A percentile compares a stretch with the other conserved stretches of the same genome.
These are phyloP conservation scores for Periparus ater DNA, from an alignment of 2,797 vertebrate species.

Conservation along the genomic window DNA sequence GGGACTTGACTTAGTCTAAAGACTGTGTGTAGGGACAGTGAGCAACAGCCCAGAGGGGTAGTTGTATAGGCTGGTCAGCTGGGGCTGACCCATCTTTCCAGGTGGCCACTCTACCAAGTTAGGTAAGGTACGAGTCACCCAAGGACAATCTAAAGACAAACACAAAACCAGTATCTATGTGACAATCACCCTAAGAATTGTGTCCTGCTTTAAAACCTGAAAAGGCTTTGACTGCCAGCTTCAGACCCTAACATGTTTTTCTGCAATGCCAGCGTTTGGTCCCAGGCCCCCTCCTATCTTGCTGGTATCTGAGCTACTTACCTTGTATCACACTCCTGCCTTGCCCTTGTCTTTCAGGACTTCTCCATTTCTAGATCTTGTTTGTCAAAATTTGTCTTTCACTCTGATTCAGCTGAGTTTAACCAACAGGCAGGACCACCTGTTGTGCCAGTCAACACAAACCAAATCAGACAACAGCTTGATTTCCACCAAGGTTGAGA, in stretches of 20 bases:
- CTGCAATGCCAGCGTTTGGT: not conserved
- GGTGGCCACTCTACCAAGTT: not conserved
- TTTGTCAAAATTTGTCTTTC: not conserved
- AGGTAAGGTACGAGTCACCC: not conserved
- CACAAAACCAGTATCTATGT: not conserved
- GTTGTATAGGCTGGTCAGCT: not conserved
- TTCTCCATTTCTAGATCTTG: not conserved
- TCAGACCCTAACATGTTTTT: not conserved
- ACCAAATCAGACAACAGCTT: not conserved
- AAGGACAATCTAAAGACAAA: not conserved
- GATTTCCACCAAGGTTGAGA: not conserved
- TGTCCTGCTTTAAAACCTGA: not conserved
- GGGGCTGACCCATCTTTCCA: not conserved
- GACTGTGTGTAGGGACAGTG: not conserved
- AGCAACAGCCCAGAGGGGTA: not conserved
- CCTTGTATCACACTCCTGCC: not conserved
- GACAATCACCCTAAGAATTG: not conserved
- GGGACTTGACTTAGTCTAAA: not conserved
- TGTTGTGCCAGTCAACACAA: not conserved
- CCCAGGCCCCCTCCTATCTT: not conserved
- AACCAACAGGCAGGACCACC: not conserved
- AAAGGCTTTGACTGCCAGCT: not conserved
- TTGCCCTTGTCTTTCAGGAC: not conserved
- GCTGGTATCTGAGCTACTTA: not conserved
- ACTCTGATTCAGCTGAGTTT: not conserved